Conservation (phyloP, 2,113 vertebrate genomes). For the Dipodomys merriami region DNA sequence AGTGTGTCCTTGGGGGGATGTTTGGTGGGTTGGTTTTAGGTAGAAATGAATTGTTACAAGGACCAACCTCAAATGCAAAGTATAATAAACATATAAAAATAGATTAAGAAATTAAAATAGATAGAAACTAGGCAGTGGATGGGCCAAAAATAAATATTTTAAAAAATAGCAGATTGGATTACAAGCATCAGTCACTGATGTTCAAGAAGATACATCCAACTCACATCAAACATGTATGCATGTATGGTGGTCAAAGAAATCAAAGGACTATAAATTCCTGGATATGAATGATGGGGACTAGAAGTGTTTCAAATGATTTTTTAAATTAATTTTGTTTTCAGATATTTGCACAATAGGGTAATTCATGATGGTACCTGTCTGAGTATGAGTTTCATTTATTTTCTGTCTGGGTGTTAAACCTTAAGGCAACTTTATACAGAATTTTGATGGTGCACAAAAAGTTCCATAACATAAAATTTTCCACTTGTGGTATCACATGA, state of each 20-base stretch:
- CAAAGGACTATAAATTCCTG: background rate
- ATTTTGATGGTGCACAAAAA: background rate
- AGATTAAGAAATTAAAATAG: too few species aligned
- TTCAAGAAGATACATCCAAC: background rate
- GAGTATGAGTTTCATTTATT: background rate
- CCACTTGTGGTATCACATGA: background rate
- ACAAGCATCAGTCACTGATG: background rate
- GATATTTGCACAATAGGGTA: background rate
- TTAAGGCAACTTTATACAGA: background rate
- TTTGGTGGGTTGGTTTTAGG: background rate
- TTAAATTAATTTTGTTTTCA: background rate
- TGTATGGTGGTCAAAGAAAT: background rate
- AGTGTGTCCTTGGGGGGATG: background rate
- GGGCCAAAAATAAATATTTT: background rate
- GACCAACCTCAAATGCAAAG: background rate
- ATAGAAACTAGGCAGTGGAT: background rate
- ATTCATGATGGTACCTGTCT: background rate
- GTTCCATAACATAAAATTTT: background rate
- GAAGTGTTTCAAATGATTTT: background rate
- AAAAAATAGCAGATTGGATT: background rate
- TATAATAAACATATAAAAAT: too few species aligned
- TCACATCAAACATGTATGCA: background rate
- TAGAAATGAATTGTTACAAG: slow-evolving; percentile 51
- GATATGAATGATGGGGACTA: background rate
- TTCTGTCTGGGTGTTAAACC: background rate